Conservation (phyloP, 2,888 invertebrate genomes). For the Pedicia rivosa region DNA sequence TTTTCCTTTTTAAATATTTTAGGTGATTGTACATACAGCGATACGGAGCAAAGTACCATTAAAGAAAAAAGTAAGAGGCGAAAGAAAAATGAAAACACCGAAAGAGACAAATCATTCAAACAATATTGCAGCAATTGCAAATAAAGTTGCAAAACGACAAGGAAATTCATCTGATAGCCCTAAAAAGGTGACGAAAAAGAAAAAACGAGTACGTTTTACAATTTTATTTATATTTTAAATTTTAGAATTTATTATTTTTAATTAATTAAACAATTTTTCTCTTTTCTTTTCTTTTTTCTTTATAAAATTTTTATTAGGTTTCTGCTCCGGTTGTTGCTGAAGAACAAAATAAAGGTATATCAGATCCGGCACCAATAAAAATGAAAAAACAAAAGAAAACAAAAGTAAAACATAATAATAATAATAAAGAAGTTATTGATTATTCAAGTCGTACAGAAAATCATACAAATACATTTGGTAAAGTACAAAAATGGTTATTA, state of each 20-base stretch:
- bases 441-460: slow-evolving; percentile 25
- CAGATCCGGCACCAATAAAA: slow-evolving; percentile 24
- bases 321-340: slow-evolving; percentile 34
- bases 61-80: slow-evolving; percentile 57
- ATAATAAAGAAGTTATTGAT: slow-evolving; percentile 41
- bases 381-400: slow-evolving; percentile 26
- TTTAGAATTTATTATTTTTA: no score
- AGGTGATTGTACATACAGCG: slow-evolving; percentile 68
- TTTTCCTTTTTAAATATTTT: neutral
- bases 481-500: slow-evolving; percentile 74
- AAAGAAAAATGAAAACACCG: slow-evolving; percentile 19
- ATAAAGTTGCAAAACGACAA: slow-evolving; percentile 11
- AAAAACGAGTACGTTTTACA: no score
- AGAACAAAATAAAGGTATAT: slow-evolving; percentile 33
- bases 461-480: slow-evolving; percentile 39
- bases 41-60: slow-evolving; percentile 74
- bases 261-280: no score
- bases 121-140: slow-evolving; percentile 20
- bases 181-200: slow-evolving; percentile 28
- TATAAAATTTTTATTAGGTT: no score
- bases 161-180: slow-evolving; percentile 18
- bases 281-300: no score
- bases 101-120: slow-evolving; percentile 9
- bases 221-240: no score
- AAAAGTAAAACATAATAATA: slow-evolving; percentile 37